phyloP scores from a whole-genome alignment of 2,888 invertebrate species.

The Sceliomorpha sp. region DNA sequence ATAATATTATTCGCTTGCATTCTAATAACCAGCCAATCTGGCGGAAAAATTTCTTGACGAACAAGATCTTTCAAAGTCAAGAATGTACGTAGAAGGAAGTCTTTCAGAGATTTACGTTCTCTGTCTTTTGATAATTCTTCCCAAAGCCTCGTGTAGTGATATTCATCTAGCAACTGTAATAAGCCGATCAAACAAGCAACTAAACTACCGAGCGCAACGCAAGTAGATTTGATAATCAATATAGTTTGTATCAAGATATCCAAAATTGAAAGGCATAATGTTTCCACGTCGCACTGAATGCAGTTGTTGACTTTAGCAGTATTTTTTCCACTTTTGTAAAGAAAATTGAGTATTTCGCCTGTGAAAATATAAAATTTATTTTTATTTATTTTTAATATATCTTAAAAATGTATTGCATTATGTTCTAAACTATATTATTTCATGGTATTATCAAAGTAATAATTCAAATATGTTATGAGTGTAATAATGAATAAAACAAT shows the following conservation, averaged over 20 bases:
- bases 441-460: too few species aligned
- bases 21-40: slow-evolving; percentile 94
- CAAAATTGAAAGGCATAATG: slow-evolving; percentile 88
- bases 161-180: slow-evolving; percentile 91
- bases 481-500: too few species aligned
- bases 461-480: slow-evolving; percentile 1
- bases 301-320: slow-evolving; percentile 84
- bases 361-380: neutral
- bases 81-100: slow-evolving; percentile 91
- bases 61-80: slow-evolving; percentile 90
- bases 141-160: slow-evolving; percentile 93
- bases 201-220: slow-evolving; percentile 88
- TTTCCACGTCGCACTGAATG: slow-evolving; percentile 90
- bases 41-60: slow-evolving; percentile 89
- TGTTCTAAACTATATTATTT: too few species aligned
- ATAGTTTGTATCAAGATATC: slow-evolving; percentile 93
- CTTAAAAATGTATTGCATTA: too few species aligned
- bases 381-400: neutral
- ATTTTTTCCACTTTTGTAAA: slow-evolving; percentile 83
- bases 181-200: slow-evolving; percentile 93
- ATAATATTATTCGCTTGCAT: slow-evolving; percentile 93
- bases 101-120: slow-evolving; percentile 90
- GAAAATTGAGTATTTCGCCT: slow-evolving; percentile 87
- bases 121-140: slow-evolving; percentile 86
- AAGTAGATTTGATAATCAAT: slow-evolving; percentile 89